phyloP scores from a whole-genome alignment of 2,797 vertebrate genomes.

The Syngnathus rostellatus region DNA sequence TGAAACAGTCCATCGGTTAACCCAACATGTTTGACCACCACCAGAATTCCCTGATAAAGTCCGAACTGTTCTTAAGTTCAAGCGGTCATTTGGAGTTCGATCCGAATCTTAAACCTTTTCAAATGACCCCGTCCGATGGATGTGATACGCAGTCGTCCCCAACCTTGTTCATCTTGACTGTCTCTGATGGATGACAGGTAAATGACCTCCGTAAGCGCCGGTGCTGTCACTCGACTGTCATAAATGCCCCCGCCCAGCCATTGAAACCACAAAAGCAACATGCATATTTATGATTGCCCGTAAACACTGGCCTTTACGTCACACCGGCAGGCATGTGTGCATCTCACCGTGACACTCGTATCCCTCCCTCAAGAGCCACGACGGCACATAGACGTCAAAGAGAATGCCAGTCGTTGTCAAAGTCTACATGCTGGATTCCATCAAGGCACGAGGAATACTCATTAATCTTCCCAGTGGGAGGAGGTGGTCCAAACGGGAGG shows the following conservation, averaged over 20 bases:
- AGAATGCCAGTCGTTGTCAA: conserved; percentile 63
- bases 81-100: conserved; percentile 7
- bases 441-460: conserved; percentile 57
- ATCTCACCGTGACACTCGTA: conserved; percentile 44
- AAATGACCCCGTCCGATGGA: conserved; percentile 19
- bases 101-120: conserved; percentile 21
- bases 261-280: conserved; percentile 46
- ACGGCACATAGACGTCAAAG: conserved; percentile 57
- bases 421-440: conserved; percentile 49
- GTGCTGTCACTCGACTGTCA: conserved; percentile 65
- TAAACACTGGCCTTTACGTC: conserved; percentile 61
- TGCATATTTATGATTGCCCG: conserved; percentile 72
- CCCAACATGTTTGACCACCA: neutral
- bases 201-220: conserved; percentile 67
- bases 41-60: neutral
- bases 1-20: neutral
- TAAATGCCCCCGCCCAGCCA: conserved; percentile 45
- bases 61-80: neutral
- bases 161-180: conserved; percentile 37
- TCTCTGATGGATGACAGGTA: conserved; percentile 64
- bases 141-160: conserved; percentile 35
- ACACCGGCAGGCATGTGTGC: conserved; percentile 55
- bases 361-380: conserved; percentile 47
- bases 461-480: conserved; percentile 38
- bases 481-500: conserved; percentile 19